These are phyloP conservation scores for Lathronympha strigana DNA, from an alignment of 2,888 invertebrate genomes.

Conservation along the genomic window DNA sequence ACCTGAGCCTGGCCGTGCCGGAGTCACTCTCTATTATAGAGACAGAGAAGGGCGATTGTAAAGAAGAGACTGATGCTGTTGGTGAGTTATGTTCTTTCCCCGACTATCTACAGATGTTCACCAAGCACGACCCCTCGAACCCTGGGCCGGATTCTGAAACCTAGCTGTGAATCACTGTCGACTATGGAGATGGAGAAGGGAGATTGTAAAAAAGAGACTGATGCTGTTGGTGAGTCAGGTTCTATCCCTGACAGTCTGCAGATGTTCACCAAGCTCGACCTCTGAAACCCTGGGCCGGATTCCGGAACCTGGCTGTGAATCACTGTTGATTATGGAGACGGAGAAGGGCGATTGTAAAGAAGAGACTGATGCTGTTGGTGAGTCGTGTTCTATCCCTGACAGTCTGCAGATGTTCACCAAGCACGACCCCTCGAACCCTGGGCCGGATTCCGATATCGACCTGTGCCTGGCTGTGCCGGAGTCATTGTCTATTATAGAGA, in stretches of 20 bases:
- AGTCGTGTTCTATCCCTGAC: constrained; percentile 55
- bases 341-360: constrained; percentile 71
- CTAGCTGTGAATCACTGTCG: constrained; percentile 90
- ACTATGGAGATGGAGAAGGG: constrained; percentile 83
- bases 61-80: constrained; percentile 63
- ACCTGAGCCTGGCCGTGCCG: constrained; percentile 91
- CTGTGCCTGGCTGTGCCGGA: too few species aligned
- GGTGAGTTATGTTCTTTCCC: constrained; percentile 53
- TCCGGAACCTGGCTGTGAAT: constrained; percentile 92
- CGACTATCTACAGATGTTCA: constrained; percentile 78
- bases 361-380: constrained; percentile 62
- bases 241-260: constrained; percentile 71
- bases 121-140: constrained; percentile 80
- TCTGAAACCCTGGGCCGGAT: constrained; percentile 82
- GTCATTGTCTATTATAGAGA: constrained; percentile 87
- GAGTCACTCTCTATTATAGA: constrained; percentile 89
- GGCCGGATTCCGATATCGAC: constrained; percentile 89
- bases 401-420: constrained; percentile 78
- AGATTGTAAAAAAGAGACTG: constrained; percentile 65
- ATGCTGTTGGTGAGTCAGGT: constrained; percentile 57
- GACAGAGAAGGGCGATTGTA: constrained; percentile 69
- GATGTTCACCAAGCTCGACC: constrained; percentile 79
- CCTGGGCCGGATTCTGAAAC: constrained; percentile 87
- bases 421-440: constrained; percentile 81
- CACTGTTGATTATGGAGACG: constrained; percentile 86